A percentile compares a stretch with the other conserved stretches of the same genome.
These are phyloP conservation scores for Bruchidius siliquastri DNA, from an alignment of 2,888 invertebrate species.

Conservation along the genomic window DNA sequence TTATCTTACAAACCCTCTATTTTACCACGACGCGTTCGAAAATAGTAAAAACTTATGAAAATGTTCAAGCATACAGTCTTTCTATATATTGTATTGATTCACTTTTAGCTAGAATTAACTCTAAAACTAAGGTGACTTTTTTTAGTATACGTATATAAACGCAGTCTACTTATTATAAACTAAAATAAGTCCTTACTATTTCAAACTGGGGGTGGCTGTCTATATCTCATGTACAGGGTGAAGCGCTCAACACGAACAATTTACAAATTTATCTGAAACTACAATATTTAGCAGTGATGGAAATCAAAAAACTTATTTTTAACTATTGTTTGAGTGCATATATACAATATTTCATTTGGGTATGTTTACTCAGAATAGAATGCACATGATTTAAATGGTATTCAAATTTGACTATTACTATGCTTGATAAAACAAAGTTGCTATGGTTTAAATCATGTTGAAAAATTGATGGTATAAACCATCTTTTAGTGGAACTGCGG, in stretches of 20 bases:
- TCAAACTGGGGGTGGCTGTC: conserved; percentile 27
- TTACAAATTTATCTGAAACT: conserved; percentile 15
- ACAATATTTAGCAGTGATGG: neutral
- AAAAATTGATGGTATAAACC: no score
- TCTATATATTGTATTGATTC: conserved; percentile 39
- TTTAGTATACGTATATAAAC: conserved; percentile 29
- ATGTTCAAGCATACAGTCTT: conserved; percentile 42
- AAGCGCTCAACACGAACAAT: conserved; percentile 30
- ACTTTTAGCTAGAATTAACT: conserved; percentile 26
- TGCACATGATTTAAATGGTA: no score
- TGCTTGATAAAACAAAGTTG: no score
- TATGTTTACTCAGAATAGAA: no score
- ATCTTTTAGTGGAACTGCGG: no score
- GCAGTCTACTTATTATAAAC: conserved; percentile 36
- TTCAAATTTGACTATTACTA: no score
- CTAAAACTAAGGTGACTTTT: conserved; percentile 39
- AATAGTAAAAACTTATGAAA: conserved; percentile 35
- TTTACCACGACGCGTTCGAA: conserved; percentile 17
- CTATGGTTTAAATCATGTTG: no score
- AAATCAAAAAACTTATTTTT: neutral
- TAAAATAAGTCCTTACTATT: conserved; percentile 34
- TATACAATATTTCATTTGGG: no score
- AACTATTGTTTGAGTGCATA: no score
- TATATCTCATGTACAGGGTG: conserved; percentile 38
- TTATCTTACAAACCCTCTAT: neutral